These are phyloP conservation scores for Lithobates sylvaticus DNA, from an alignment of 2,797 vertebrate genomes.

Conservation along the genomic window DNA sequence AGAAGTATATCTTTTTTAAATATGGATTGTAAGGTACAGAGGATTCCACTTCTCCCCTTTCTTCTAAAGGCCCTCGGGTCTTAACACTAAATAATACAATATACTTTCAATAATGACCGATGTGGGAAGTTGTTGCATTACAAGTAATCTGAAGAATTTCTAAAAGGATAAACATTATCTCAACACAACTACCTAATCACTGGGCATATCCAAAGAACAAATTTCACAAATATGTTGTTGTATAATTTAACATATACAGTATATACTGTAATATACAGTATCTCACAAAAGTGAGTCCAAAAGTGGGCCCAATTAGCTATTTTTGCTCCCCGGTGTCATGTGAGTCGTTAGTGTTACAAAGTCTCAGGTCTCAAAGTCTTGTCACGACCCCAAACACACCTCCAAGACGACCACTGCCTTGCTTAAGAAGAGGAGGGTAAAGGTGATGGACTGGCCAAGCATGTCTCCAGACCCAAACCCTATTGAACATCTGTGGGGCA, in stretches of 20 bases:
- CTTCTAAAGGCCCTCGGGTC: conserved; percentile 29
- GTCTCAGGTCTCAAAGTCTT: no score
- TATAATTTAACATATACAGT: not conserved
- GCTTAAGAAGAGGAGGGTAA: no score
- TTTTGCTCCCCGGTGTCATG: no score
- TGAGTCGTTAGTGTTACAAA: no score
- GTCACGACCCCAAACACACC: no score
- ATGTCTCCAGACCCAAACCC: no score
- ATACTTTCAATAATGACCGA: conserved; percentile 36
- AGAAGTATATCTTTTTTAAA: conserved; percentile 48
- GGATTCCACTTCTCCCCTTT: conserved; percentile 29
- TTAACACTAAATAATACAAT: conserved; percentile 7
- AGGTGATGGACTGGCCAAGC: no score
- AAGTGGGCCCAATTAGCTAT: no score
- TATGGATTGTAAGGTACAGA: conserved; percentile 10
- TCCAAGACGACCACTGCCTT: no score
- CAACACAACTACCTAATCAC: not conserved
- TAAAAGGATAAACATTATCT: not conserved
- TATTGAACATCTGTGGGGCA: no score
- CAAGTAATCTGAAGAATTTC: not conserved
- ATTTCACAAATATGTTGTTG: no score
- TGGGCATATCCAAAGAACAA: not conserved
- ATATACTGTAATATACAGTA: not conserved
- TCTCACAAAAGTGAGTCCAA: not conserved
- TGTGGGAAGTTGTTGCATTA: conserved; percentile 40